Conservation (phyloP, 1,140 invertebrate species). For the Trichonephila inaurata region DNA sequence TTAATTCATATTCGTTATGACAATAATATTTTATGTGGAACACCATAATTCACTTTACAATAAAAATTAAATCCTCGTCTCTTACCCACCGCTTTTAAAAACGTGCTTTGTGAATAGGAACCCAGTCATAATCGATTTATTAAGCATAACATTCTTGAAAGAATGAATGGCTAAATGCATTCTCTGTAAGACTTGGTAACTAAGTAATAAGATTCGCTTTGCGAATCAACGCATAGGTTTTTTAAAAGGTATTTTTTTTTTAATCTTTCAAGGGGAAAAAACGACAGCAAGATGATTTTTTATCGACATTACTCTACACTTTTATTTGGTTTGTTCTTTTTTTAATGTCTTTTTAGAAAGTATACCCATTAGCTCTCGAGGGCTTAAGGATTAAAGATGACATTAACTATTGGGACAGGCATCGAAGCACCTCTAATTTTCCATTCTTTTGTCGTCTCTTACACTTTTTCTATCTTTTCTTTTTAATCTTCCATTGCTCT, state of each 20-base stretch:
- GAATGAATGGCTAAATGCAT: constrained; percentile 31
- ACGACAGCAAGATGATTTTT: constrained; percentile 18
- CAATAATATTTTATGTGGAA: too few species aligned
- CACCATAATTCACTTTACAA: neutral
- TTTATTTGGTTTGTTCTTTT: constrained; percentile 55
- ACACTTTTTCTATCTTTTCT: constrained; percentile 28
- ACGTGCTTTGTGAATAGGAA: neutral
- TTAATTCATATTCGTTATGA: too few species aligned
- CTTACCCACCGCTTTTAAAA: neutral
- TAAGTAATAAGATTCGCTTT: constrained; percentile 36
- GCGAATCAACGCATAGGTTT: neutral
- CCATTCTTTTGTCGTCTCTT: constrained; percentile 61
- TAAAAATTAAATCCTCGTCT: neutral
- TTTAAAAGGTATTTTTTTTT: neutral
- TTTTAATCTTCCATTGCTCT: constrained; percentile 73
- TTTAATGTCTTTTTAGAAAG: neutral
- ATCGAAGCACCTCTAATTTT: constrained; percentile 71
- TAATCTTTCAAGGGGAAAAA: constrained; percentile 20
- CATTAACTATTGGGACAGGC: constrained; percentile 64
- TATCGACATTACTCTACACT: constrained; percentile 24
- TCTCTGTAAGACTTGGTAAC: neutral
- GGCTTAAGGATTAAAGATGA: constrained; percentile 71
- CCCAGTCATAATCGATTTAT: neutral
- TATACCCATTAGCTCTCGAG: constrained; percentile 62
- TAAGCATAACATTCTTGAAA: neutral